phyloP scores from a whole-genome alignment of 2,888 invertebrate genomes.

The Plebejus anna region DNA sequence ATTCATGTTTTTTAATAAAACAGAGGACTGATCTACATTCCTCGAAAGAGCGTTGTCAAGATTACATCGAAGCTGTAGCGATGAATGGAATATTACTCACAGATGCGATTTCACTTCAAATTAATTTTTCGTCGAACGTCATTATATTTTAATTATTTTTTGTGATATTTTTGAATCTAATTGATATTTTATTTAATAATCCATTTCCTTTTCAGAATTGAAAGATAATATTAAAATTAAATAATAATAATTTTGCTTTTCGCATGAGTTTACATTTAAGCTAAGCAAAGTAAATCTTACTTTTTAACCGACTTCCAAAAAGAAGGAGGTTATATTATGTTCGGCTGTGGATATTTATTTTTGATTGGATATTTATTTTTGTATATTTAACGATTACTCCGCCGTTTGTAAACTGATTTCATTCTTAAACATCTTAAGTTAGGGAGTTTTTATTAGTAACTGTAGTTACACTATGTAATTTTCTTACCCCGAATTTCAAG shows the following conservation, averaged over 20 bases:
- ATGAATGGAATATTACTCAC: background rate
- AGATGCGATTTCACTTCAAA: background rate
- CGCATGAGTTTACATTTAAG: no score
- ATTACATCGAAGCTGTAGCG: conserved; percentile 31
- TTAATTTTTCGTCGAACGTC: background rate
- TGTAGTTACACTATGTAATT: background rate
- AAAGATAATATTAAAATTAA: no score
- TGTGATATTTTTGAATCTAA: background rate
- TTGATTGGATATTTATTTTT: no score
- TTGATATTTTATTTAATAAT: background rate
- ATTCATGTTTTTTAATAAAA: background rate
- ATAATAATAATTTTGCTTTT: no score
- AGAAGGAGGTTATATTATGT: no score
- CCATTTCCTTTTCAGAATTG: background rate
- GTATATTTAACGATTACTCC: no score
- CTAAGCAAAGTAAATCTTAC: no score
- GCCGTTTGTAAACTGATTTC: no score
- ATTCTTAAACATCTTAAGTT: no score
- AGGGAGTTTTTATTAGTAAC: background rate
- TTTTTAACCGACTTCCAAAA: no score
- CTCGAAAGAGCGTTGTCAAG: background rate
- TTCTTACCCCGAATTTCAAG: background rate
- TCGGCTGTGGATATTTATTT: no score
- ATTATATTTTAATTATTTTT: background rate
- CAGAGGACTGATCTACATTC: background rate